These are phyloP conservation scores for Chelidonichthys spinosus DNA, from an alignment of 2,797 vertebrate genomes.

Conservation along the genomic window DNA sequence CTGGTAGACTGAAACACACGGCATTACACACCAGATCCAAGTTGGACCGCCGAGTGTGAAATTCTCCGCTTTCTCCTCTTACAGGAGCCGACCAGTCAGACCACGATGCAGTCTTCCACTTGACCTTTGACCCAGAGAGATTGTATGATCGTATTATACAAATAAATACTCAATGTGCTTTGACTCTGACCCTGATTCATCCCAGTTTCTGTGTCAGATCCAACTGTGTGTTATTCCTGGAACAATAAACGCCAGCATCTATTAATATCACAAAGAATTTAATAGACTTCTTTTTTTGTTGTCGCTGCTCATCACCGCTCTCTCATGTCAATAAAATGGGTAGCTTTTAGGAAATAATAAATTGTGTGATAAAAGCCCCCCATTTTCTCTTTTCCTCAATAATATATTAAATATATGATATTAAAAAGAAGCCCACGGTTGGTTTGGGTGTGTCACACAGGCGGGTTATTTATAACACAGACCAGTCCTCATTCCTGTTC, in stretches of 20 bases:
- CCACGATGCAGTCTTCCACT: slow-evolving; percentile 23
- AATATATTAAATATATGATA: neutral
- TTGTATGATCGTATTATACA: slow-evolving; percentile 8
- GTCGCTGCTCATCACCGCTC: neutral
- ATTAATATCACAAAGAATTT: slow-evolving; percentile 10
- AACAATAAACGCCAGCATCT: slow-evolving; percentile 6
- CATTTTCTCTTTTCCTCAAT: neutral
- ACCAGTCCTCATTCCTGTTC: slow-evolving; percentile 42
- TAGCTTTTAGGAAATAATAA: neutral
- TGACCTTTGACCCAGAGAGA: slow-evolving; percentile 53
- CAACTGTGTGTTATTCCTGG: slow-evolving; percentile 7
- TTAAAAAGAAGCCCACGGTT: neutral
- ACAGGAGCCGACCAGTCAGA: slow-evolving; percentile 33
- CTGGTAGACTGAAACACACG: neutral
- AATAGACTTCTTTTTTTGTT: neutral
- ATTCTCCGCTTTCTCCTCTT: slow-evolving; percentile 69
- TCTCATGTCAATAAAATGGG: neutral
- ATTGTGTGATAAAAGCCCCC: neutral
- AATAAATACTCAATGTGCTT: neutral
- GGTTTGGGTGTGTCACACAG: slow-evolving; percentile 38
- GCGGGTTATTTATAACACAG: slow-evolving; percentile 79
- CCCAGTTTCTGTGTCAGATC: neutral
- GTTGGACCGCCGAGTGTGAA: slow-evolving; percentile 57
- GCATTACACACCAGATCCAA: neutral
- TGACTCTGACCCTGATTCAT: neutral